phyloP scores from a whole-genome alignment of 2,113 vertebrate species.

The Nesogale talazaci region DNA sequence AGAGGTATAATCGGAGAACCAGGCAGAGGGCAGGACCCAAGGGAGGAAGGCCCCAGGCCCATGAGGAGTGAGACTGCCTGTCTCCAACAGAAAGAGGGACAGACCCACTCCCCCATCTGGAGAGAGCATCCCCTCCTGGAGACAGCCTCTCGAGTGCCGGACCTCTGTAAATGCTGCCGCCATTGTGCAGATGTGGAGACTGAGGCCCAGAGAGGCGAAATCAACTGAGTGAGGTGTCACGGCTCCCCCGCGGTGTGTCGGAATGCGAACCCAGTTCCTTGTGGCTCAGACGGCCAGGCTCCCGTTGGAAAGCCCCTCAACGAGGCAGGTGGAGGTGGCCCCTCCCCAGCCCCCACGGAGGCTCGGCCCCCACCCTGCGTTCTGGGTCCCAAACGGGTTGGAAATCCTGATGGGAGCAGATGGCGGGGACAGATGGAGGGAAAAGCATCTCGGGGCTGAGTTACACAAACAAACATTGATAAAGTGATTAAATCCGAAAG shows the following conservation, averaged over 20 bases:
- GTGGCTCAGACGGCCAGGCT: neutral
- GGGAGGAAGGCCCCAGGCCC: no score
- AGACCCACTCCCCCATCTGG: neutral
- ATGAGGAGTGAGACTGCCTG: neutral
- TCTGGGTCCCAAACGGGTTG: conserved; percentile 56
- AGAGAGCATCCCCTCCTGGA: neutral
- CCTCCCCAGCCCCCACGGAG: neutral
- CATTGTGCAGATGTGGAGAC: conserved; percentile 50
- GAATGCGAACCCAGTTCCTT: neutral
- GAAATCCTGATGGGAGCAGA: conserved; percentile 82
- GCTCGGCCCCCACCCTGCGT: conserved; percentile 16
- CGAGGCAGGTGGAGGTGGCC: neutral
- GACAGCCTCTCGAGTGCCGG: no score
- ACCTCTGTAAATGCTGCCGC: neutral
- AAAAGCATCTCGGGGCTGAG: conserved; percentile 77
- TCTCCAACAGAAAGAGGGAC: neutral
- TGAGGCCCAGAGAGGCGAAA: conserved; percentile 2
- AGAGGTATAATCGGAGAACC: neutral
- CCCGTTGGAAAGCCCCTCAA: conserved; percentile 3
- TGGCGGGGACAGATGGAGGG: conserved; percentile 86
- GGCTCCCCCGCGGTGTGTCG: neutral
- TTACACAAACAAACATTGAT: conserved; percentile 83
- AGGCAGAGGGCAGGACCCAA: neutral
- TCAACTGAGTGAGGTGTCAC: neutral
- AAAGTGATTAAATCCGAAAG: conserved; percentile 81